phyloP scores from a whole-genome alignment of 2,797 vertebrate genomes.

The Ispidina picta region DNA sequence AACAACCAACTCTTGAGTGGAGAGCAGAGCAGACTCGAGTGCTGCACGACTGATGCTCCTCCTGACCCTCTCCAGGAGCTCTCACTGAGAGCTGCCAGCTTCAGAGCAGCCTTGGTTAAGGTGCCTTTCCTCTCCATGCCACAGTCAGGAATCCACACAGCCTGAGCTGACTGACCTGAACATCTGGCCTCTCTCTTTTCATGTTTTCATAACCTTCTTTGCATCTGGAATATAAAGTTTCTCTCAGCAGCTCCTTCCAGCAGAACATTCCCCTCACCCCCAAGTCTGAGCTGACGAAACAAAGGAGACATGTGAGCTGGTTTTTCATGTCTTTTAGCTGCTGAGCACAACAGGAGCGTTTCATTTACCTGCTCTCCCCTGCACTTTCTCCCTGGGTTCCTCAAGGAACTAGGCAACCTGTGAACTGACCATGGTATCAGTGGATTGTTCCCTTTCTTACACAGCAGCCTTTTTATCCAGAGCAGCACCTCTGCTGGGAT shows the following conservation, averaged over 20 bases:
- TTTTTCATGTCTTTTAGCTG: background rate
- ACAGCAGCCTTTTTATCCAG: constrained; percentile 16
- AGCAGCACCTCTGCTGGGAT: constrained; percentile 30
- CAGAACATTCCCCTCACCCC: background rate
- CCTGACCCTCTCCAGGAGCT: background rate
- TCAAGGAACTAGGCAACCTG: background rate
- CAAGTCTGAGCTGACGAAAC: background rate
- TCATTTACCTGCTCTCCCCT: background rate
- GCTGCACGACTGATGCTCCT: background rate
- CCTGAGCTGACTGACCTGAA: background rate
- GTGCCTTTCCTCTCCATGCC: background rate
- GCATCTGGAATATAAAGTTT: constrained; percentile 34
- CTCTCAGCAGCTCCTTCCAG: background rate
- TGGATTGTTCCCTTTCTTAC: background rate
- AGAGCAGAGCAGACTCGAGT: background rate
- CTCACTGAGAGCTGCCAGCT: background rate
- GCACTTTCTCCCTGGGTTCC: background rate
- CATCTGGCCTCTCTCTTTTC: background rate
- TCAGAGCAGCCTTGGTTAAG: background rate
- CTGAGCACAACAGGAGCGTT: background rate
- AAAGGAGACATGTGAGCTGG: background rate
- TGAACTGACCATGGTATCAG: background rate
- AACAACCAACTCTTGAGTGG: background rate
- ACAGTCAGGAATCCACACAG: background rate
- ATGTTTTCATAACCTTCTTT: constrained; percentile 1